These are phyloP conservation scores for Chesias legatella DNA, from an alignment of 2,888 invertebrate genomes.

Conservation along the genomic window DNA sequence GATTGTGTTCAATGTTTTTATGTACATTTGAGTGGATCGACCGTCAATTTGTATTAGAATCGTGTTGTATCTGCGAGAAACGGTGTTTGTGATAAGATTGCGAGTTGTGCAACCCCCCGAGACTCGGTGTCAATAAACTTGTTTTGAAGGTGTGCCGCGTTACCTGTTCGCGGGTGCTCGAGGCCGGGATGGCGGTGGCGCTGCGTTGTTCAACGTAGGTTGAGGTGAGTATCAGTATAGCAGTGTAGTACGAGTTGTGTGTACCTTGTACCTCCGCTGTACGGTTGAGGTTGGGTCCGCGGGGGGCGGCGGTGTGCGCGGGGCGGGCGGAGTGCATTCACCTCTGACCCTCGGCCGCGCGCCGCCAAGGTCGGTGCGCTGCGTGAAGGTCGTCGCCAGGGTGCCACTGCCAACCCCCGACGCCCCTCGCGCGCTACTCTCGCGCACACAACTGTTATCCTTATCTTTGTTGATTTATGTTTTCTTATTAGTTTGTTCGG, in stretches of 20 bases:
- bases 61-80: constrained; percentile 53
- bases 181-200: constrained; percentile 47
- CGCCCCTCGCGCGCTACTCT: constrained; percentile 45
- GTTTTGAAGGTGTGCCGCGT: constrained; percentile 79
- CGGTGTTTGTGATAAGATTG: constrained; percentile 55
- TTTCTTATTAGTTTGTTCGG: background rate
- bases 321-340: constrained; percentile 63
- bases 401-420: constrained; percentile 73
- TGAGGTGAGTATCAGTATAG: constrained; percentile 58
- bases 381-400: constrained; percentile 80
- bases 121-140: constrained; percentile 79
- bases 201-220: constrained; percentile 56
- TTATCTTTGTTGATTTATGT: background rate
- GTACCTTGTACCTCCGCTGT: too few species aligned
- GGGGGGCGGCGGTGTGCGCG: constrained; percentile 43
- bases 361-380: constrained; percentile 79
- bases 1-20: constrained; percentile 71
- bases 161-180: constrained; percentile 70
- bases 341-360: constrained; percentile 79
- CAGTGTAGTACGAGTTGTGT: constrained; percentile 4
- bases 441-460: constrained; percentile 42
- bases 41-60: constrained; percentile 40
- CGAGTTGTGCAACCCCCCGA: constrained; percentile 63
- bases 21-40: constrained; percentile 63
- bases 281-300: constrained; percentile 41